Conservation (phyloP, 2,888 invertebrate species). For the Drosophila paracracens region DNA sequence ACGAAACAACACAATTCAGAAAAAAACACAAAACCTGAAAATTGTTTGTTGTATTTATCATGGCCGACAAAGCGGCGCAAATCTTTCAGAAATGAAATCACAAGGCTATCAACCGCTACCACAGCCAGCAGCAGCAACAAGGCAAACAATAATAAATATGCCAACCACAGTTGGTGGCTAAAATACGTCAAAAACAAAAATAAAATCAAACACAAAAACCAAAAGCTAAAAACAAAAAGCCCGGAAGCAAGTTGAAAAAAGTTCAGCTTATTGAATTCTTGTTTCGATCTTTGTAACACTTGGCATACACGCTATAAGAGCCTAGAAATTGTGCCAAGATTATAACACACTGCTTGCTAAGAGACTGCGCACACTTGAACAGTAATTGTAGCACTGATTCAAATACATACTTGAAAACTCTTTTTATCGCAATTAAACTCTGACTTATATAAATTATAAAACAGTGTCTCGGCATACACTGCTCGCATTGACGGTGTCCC, state of each 20-base stretch:
- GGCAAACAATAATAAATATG: constrained; percentile 76
- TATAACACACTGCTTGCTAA: constrained; percentile 34
- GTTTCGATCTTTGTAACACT: constrained; percentile 54
- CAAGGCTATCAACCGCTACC: constrained; percentile 72
- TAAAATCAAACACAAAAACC: constrained; percentile 40
- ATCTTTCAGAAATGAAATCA: constrained; percentile 70
- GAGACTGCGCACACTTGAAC: not conserved
- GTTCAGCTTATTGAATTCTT: constrained; percentile 76
- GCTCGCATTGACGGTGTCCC: constrained; percentile 19
- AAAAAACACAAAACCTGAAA: constrained; percentile 62
- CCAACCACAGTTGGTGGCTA: constrained; percentile 75
- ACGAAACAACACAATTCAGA: constrained; percentile 9
- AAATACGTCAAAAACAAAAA: constrained; percentile 49
- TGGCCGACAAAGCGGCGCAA: constrained; percentile 76
- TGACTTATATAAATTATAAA: not conserved
- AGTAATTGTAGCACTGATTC: not conserved
- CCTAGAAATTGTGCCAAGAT: constrained; percentile 16
- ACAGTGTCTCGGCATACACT: not conserved
- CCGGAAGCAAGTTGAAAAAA: constrained; percentile 65
- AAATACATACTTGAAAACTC: not conserved
- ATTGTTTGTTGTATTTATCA: constrained; percentile 75
- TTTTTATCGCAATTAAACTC: not conserved
- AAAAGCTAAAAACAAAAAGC: constrained; percentile 54
- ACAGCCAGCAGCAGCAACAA: constrained; percentile 29
- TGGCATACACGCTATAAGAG: constrained; percentile 3